Evolutionary conservation across 1,140 invertebrate genomes (phyloP), one percentile per base, ranked within the genome.

Genomic region (Psix sp.): DNA sequence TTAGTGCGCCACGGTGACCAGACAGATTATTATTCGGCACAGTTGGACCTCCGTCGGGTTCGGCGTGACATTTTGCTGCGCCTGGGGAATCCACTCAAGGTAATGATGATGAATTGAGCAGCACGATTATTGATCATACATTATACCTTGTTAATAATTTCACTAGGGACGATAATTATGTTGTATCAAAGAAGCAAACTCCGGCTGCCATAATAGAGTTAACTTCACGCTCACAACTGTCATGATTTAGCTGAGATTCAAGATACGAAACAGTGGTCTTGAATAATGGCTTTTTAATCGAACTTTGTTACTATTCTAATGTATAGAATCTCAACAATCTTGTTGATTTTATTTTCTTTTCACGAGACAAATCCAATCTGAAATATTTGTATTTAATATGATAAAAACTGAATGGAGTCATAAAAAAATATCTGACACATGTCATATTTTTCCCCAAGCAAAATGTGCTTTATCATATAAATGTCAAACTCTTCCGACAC

Each of bases 101-200:
- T 66, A 66, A 74, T 56, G 48, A 62, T 54, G 54, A 66, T 67
- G 49, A 74, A 74, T 74, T 43, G 48, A 54, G 40, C 56, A 7
- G n/a, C 18, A 21, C 29, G 45, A 63, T 57, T 57, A 72, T 72
- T 45, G 59, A 62, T 72, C 52, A 72, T 56, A 42, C 49, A 62
- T 62, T 59, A 59, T 35, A 71, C 36, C 36, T 62, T 56, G 65
- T 68, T 68, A 46, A 52, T 59, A 48, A 66, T 56, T 66, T 26
- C 31, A 29, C 11, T 9, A 39, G 36, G 48, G 20, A 26, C 1
- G 14, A 10, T 51, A 52, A 63, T 63, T 51, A 43, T 52, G 46
- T 43, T 63, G 46, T 20, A 43, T 52, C 29, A 18, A 63, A 52
- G 39, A 38, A 52, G 43, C 18, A 26, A 7, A 11, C 21, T n/a